Evolutionary conservation across 2,113 vertebrate genomes (phyloP).

Genomic region (Spizaetus ornatus): DNA sequence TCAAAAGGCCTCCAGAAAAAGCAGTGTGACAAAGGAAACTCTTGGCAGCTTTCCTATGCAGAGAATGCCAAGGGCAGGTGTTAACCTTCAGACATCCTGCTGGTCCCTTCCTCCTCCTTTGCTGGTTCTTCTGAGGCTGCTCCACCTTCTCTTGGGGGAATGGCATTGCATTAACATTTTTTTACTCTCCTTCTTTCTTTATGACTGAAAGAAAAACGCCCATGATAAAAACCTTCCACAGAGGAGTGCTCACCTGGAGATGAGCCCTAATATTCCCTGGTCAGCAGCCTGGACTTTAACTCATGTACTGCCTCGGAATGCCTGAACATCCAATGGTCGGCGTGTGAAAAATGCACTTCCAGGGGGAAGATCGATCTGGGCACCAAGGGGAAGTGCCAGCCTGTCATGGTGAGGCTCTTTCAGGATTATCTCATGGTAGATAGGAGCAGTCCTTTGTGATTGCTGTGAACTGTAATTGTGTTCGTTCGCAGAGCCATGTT

Average conservation of each 20-base stretch:
- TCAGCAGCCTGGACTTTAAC: background rate
- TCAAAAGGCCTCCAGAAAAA: constrained; percentile 24
- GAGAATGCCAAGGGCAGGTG: background rate
- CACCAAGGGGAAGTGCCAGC: background rate
- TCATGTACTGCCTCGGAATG: background rate
- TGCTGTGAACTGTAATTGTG: background rate
- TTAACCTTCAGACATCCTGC: background rate
- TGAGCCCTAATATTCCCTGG: background rate
- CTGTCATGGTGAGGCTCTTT: background rate
- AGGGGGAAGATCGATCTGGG: background rate
- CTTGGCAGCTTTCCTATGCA: constrained; percentile 4
- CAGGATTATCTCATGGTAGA: background rate
- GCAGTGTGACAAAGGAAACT: background rate
- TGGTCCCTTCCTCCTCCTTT: background rate
- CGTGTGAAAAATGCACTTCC: background rate
- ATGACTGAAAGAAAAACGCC: background rate
- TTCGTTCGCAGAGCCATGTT: background rate
- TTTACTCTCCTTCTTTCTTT: background rate
- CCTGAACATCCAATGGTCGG: accelerated
- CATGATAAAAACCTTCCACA: background rate
- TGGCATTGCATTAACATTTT: background rate
- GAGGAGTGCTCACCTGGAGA: background rate
- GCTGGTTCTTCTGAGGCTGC: background rate
- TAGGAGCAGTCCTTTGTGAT: background rate
- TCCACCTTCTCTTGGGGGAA: background rate